Percentiles rank a stretch among this genome's conserved stretches.
Evolutionary conservation across 2,888 invertebrate genomes (phyloP).

Genomic region (Scaptomyza flava): DNA sequence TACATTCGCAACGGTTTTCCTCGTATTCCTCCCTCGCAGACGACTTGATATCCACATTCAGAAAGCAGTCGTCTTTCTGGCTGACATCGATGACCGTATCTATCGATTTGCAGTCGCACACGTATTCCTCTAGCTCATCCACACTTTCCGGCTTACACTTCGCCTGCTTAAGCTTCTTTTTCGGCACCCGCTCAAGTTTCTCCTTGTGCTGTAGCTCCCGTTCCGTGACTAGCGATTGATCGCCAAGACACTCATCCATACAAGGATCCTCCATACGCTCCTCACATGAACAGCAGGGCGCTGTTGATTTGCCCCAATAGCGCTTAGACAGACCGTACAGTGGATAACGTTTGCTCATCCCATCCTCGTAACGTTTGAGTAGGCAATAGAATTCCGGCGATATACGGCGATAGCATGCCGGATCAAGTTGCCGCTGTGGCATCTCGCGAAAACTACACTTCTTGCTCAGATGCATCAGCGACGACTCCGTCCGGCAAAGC

Average conservation of each 20-base stretch:
- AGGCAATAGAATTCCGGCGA: slow-evolving; percentile 74
- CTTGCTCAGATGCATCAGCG: slow-evolving; percentile 39
- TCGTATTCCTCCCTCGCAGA: background rate
- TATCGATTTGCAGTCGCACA: background rate
- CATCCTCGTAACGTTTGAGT: slow-evolving; percentile 65
- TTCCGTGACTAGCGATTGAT: slow-evolving; percentile 22
- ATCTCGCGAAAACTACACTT: slow-evolving; percentile 42
- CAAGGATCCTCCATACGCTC: background rate
- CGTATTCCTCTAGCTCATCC: background rate
- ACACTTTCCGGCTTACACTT: background rate
- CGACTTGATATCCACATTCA: background rate
- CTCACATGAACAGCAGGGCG: slow-evolving; percentile 40
- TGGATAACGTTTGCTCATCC: slow-evolving; percentile 53
- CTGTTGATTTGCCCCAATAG: slow-evolving; percentile 16
- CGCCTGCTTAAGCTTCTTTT: background rate
- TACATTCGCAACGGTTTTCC: background rate
- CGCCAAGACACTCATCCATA: slow-evolving; percentile 37
- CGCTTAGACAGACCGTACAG: slow-evolving; percentile 59
- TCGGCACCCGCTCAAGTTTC: background rate
- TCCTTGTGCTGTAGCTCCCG: background rate
- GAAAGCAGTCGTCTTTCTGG: background rate
- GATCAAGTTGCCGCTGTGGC: slow-evolving; percentile 55
- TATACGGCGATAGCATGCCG: slow-evolving; percentile 65
- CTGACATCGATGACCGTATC: background rate
- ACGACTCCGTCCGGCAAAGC: slow-evolving; percentile 24